Percentiles rank a stretch among this genome's conserved stretches.
phyloP scores from a whole-genome alignment of 2,113 vertebrate species.

The human (Homo sapiens) region DNA sequence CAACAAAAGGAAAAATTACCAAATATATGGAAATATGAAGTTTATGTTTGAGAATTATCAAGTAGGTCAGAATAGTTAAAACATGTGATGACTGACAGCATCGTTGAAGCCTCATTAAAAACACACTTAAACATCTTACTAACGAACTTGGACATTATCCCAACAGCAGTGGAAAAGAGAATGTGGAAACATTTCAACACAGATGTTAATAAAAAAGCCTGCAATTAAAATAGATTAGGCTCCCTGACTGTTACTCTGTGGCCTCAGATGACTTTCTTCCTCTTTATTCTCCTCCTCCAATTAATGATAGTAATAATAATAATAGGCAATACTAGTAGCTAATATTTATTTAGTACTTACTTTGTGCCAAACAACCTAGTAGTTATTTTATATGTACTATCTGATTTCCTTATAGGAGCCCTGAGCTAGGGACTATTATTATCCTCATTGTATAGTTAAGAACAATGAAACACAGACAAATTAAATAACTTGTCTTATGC shows the following conservation, averaged over 20 bases:
- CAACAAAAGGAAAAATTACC: neutral
- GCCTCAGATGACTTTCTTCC: neutral
- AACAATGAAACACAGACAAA: too few species aligned
- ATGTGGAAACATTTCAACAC: neutral
- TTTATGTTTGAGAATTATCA: neutral
- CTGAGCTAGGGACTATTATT: neutral
- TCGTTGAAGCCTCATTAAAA: neutral
- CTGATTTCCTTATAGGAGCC: neutral
- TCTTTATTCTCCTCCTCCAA: neutral
- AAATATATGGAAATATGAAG: neutral
- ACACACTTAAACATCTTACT: neutral
- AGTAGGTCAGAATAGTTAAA: neutral
- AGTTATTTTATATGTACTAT: neutral
- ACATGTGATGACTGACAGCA: neutral
- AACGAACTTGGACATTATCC: neutral
- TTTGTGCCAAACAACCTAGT: neutral
- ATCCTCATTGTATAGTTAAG: neutral
- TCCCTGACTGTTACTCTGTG: neutral
- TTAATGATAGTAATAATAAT: neutral
- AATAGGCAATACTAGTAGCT: neutral
- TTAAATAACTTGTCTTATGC: neutral
- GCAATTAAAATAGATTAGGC: neutral
- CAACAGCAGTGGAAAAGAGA: neutral
- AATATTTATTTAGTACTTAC: neutral
- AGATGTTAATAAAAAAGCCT: neutral